Evolutionary conservation across 2,113 vertebrate genomes (phyloP).

Genomic region (Rhinoptilus africanus): DNA sequence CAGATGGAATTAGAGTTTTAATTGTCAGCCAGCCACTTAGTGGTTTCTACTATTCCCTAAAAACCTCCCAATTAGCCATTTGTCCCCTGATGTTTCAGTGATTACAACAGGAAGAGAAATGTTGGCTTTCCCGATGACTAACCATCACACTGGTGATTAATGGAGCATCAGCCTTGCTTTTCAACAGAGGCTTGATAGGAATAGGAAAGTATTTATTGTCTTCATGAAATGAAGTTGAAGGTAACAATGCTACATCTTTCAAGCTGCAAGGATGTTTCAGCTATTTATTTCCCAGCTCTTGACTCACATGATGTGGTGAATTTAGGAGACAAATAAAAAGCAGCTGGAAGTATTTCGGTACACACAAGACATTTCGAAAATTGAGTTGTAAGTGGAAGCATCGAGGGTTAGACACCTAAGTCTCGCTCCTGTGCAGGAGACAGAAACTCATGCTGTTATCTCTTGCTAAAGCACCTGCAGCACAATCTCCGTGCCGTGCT

Average conservation of each 20-base stretch:
- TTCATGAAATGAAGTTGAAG: background rate
- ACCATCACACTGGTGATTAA: background rate
- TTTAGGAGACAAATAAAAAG: background rate
- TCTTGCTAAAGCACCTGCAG: background rate
- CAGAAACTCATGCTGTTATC: background rate
- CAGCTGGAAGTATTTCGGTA: background rate
- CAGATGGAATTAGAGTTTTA: background rate
- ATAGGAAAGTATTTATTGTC: background rate
- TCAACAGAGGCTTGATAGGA: background rate
- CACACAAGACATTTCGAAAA: background rate
- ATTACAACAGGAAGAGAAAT: background rate
- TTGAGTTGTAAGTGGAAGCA: background rate
- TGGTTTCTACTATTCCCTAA: background rate
- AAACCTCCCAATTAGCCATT: background rate
- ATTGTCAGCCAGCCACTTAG: background rate
- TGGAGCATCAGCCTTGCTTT: background rate
- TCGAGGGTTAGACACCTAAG: background rate
- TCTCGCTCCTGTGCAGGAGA: background rate
- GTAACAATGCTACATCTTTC: background rate
- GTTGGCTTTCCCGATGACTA: background rate
- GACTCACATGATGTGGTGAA: background rate
- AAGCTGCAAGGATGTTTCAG: background rate
- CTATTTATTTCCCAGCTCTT: background rate
- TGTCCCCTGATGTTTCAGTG: background rate
- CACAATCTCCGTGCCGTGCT: background rate